Conservation (phyloP, 2,797 vertebrate species). For the Rachycentron canadum region DNA sequence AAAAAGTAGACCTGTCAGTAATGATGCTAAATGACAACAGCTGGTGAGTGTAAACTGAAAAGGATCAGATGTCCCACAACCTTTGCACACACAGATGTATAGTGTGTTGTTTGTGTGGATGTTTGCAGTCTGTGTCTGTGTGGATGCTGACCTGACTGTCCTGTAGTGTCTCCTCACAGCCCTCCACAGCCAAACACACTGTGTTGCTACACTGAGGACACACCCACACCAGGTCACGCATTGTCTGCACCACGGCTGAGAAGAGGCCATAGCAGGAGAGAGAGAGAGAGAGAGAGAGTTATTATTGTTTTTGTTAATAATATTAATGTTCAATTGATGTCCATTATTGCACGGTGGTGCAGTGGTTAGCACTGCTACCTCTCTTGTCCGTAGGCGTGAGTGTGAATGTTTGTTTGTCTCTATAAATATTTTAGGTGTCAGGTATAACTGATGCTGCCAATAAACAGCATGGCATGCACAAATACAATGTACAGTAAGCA, state of each 20-base stretch:
- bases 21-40: too few relatives aligned
- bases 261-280: not conserved
- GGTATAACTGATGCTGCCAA: not conserved
- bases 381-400: too few relatives aligned
- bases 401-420: too few relatives aligned
- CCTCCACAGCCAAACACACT: constrained; percentile 89
- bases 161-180: constrained; percentile 91
- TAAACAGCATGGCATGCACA: not conserved
- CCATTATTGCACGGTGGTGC: too few relatives aligned
- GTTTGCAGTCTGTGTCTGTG: constrained; percentile 1
- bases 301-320: too few relatives aligned
- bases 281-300: not conserved
- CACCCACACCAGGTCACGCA: constrained; percentile 94
- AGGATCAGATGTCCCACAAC: too few relatives aligned
- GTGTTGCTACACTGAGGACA: constrained; percentile 90
- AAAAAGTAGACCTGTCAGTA: too few relatives aligned
- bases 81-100: not conserved
- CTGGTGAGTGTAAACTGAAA: too few relatives aligned
- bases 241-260: constrained; percentile 92
- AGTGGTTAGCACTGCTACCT: too few relatives aligned
- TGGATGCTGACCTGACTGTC: constrained; percentile 96
- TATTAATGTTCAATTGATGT: too few relatives aligned
- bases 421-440: not conserved
- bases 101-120: too few relatives aligned
- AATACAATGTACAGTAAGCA: not conserved